These are phyloP conservation scores for Encarsia formosa DNA, from an alignment of 2,888 invertebrate species.

Conservation along the genomic window DNA sequence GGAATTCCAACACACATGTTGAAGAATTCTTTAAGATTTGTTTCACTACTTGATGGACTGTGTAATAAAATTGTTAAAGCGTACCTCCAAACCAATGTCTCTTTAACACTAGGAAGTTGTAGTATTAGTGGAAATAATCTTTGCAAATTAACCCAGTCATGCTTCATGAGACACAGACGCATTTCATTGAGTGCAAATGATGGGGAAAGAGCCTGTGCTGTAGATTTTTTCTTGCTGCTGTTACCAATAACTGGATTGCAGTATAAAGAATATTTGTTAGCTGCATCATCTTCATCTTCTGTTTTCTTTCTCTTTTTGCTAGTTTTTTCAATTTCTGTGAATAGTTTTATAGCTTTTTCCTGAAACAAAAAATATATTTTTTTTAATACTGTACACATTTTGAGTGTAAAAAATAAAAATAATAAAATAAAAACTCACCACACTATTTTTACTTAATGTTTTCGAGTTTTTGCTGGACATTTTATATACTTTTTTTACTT, in stretches of 20 bases:
- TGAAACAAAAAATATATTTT: constrained; percentile 11
- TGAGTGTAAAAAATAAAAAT: background rate
- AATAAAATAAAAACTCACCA: constrained; percentile 13
- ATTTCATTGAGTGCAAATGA: constrained; percentile 22
- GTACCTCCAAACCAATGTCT: constrained; percentile 28
- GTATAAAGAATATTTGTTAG: constrained; percentile 8
- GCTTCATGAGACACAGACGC: constrained; percentile 24
- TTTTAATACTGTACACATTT: background rate
- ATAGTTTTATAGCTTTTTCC: constrained; percentile 21
- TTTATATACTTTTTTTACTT: background rate
- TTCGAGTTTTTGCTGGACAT: constrained; percentile 1
- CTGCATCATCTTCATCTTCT: constrained; percentile 2
- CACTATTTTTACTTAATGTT: constrained; percentile 4
- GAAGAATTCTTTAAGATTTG: constrained; percentile 22
- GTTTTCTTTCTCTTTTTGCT: constrained; percentile 5
- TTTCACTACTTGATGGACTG: constrained; percentile 20
- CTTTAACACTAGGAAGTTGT: constrained; percentile 18
- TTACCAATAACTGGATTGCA: constrained; percentile 10
- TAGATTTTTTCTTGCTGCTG: constrained; percentile 8
- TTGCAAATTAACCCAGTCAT: constrained; percentile 29
- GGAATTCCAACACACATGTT: constrained; percentile 18
- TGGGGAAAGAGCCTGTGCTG: constrained; percentile 6
- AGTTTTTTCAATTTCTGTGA: constrained; percentile 8
- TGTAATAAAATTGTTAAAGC: constrained; percentile 23
- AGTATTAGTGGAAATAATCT: constrained; percentile 25